Base-by-base conservation (phyloP, 2,113 vertebrate species). In the Pseudolaguvia tuberculata region DNA sequence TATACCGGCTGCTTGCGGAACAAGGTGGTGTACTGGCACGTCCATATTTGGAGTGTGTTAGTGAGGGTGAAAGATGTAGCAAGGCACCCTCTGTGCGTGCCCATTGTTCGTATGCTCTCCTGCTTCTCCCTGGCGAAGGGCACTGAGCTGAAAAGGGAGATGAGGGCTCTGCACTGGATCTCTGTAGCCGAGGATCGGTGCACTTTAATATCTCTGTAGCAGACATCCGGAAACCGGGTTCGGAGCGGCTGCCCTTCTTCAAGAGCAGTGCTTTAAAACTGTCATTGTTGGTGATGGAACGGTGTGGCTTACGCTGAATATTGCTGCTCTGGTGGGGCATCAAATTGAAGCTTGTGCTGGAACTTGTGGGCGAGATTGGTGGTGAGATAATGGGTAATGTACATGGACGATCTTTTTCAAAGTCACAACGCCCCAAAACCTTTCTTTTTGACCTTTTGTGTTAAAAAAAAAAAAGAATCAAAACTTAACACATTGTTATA, bases 251-350 rank as follows among this genome's bases (percentile, higher is more conserved):
- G 0, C 96, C 95, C 3, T 95, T 98, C 85, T 90, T 94, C 66
- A 98, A 89, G 76, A 99, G 84, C 42, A 99, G 89, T 5, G 94
- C 94, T 84, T 97, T 98, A 80, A 99, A 98, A 85, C 90, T 93
- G 83, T 95, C 94, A 0, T 93, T 96, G 81, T 92, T 95, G 31
- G 88, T 88, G 59, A 87, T 89, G 57, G 87, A 90, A 72, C 87
- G 90, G 0, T 86, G 89, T 74, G 89, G 8, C 5, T 85, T 88
- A 56, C 86, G 86, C 83, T 88, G 87, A 78, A 89, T 87, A 0
- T 86, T 91, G 29, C 88, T 89, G 0, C 87, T 85, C 18, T 92
- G 93, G 63, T 89, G 92, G 15, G 90, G 86, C 18, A 70, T 5
- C 68, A 84, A 82, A 62, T 80, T 55, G 75, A 87, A 81, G 68